Conservation (phyloP, 2,797 vertebrate genomes). For the Caiman crocodilus region DNA sequence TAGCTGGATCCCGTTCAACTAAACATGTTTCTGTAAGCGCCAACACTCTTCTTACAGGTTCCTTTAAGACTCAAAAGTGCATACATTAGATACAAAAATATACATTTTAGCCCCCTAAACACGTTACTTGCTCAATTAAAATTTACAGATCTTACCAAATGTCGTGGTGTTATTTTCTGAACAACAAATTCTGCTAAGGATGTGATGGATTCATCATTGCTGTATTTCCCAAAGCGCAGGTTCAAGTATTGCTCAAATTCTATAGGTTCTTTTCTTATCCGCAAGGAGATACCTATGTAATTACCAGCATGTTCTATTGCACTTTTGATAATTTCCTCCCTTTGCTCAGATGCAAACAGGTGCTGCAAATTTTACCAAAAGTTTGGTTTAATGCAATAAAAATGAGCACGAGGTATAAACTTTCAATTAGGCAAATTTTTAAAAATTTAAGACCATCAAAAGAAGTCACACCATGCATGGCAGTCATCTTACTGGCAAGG, state of each 20-base stretch:
- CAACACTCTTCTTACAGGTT: conserved; percentile 93
- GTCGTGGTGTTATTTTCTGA: conserved; percentile 95
- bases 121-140: background rate
- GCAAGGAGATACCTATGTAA: conserved; percentile 93
- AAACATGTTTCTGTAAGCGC: conserved; percentile 97
- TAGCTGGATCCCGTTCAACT: conserved; percentile 96
- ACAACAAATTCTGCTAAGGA: conserved; percentile 98
- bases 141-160: conserved; percentile 85
- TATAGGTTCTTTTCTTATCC: conserved; percentile 92
- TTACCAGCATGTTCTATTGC: conserved; percentile 97
- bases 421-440: too few species aligned
- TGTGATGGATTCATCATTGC: conserved; percentile 96
- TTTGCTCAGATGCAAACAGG: conserved; percentile 96
- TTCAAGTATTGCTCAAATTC: conserved; percentile 91
- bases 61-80: conserved; percentile 79
- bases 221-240: conserved; percentile 96
- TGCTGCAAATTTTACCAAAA: conserved; percentile 85
- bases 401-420: background rate
- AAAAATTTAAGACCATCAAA: background rate
- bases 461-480: background rate
- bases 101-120: background rate
- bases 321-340: conserved; percentile 96
- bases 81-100: conserved; percentile 6
- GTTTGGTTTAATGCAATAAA: background rate
- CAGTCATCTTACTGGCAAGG: too few species aligned